A percentile compares a stretch with the other conserved stretches of the same genome.
Conservation (phyloP, 2,113 vertebrate species). For the Trichechus manatus region DNA sequence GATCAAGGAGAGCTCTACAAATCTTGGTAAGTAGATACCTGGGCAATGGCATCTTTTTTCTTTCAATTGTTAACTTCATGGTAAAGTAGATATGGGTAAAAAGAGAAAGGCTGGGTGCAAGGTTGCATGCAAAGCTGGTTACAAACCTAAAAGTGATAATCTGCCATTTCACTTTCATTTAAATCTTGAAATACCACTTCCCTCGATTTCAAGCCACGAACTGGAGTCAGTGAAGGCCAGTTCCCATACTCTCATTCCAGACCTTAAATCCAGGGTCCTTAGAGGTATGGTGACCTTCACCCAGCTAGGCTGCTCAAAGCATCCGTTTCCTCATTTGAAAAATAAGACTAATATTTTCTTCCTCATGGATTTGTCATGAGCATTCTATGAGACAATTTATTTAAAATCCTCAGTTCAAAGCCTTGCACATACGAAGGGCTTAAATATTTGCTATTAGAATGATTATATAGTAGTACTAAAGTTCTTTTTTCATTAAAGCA, state of each 20-base stretch:
- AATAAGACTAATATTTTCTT: neutral
- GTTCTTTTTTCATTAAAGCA: neutral
- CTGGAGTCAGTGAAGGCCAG: neutral
- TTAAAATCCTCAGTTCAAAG: constrained; percentile 49
- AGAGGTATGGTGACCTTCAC: neutral
- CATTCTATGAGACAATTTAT: constrained; percentile 12
- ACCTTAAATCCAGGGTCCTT: neutral
- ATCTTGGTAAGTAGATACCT: neutral
- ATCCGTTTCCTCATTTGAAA: constrained; percentile 13
- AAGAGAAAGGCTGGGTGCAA: neutral
- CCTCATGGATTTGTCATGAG: neutral
- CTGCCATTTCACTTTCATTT: neutral
- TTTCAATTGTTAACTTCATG: neutral
- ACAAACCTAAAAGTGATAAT: neutral
- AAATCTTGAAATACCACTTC: neutral
- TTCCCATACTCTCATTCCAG: neutral
- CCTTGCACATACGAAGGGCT: constrained; percentile 49
- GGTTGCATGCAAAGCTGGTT: neutral
- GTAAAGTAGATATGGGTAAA: neutral
- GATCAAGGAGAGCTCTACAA: neutral
- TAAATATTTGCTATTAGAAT: constrained; percentile 77
- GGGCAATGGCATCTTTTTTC: neutral
- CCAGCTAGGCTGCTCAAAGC: neutral
- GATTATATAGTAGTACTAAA: constrained; percentile 39
- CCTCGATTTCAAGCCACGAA: neutral